Base-by-base conservation (phyloP, 2,888 invertebrate genomes). In the Ecdyonurus torrentis region DNA sequence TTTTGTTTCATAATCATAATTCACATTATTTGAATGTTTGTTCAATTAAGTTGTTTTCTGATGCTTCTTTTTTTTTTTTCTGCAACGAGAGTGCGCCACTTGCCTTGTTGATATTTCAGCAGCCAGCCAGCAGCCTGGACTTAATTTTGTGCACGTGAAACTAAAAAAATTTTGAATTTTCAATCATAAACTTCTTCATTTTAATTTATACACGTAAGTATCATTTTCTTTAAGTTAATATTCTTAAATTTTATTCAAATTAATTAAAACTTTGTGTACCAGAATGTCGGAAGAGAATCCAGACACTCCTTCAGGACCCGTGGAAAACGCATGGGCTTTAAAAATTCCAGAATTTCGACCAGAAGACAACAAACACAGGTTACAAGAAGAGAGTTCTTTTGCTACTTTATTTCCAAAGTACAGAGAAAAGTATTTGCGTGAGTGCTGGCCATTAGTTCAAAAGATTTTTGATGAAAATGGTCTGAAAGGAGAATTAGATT, bases 351-450 rank as follows among this genome's bases (percentile, higher is more conserved):
- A 85, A 69, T 98, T 98, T 71, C 88, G 84, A 64, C 84, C 85
- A 25, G 87, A 90, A 70, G 88, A 98, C 73, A 97, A 95, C 76
- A 91, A 89, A 63, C 81, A 89, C 78, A 88, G 92, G 55, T 76
- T 99, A 59, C 71, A 92, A 7, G 91, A 91, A 73, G 96, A 98
- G 78, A 96, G 95, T 73, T 90, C 92, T 3, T 99, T 99, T 77
- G 95, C 96, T 0, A 93, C 93, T 1, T 77, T 98, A 19, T 99
- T 99, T 75, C 99, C 99, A 0, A 93, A 94, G 74, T 99, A 99
- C 72, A 81, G 98, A 64, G 99, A 99, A 75, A 89, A 91, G 70
- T 99, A 99, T 75, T 76, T 99, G 7, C 85, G 87, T 70, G 91
- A 96, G 78, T 90, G 91, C 71, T 99, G 97, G 97, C 92, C 96